A percentile compares a stretch with the other conserved stretches of the same genome.
phyloP scores from a whole-genome alignment of 1,140 invertebrate genomes.

The Oppia nitens region DNA sequence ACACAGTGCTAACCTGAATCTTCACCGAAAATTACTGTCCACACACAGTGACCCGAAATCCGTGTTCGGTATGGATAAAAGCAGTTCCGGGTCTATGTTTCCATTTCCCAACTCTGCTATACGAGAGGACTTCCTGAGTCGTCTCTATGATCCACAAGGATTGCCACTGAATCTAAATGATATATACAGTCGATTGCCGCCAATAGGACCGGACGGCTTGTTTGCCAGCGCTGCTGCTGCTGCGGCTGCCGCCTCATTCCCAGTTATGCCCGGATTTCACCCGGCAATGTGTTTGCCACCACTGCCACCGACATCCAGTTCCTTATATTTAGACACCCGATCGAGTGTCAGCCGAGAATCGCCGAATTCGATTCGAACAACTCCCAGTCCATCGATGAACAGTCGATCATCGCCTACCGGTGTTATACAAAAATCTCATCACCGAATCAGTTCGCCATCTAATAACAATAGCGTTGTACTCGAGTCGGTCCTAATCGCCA shows the following conservation, averaged over 20 bases:
- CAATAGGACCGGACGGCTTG: slow-evolving; percentile 25
- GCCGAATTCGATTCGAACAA: neutral
- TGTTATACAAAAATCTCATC: slow-evolving; percentile 1
- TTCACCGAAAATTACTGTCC: slow-evolving; percentile 70
- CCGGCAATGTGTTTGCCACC: slow-evolving; percentile 15
- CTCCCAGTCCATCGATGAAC: neutral
- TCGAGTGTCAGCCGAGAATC: neutral
- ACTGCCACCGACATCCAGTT: neutral
- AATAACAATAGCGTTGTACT: neutral
- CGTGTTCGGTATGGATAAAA: slow-evolving; percentile 25
- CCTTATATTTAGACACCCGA: neutral
- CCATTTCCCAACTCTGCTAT: slow-evolving; percentile 34
- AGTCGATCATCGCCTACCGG: slow-evolving; percentile 9
- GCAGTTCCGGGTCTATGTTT: slow-evolving; percentile 24
- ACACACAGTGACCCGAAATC: slow-evolving; percentile 36
- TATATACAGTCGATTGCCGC: slow-evolving; percentile 30
- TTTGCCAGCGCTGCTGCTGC: slow-evolving; percentile 25
- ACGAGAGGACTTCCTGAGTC: slow-evolving; percentile 58
- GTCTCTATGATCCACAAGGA: slow-evolving; percentile 51
- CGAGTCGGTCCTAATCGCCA: slow-evolving; percentile 17
- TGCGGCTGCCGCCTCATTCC: neutral
- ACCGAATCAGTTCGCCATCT: neutral
- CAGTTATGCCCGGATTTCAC: slow-evolving; percentile 14
- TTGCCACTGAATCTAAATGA: slow-evolving; percentile 37
- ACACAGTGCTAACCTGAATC: slow-evolving; percentile 76